Percentiles rank a stretch among this genome's conserved stretches.
These are phyloP conservation scores for Rana temporaria DNA, from an alignment of 2,113 vertebrate species.

Conservation along the genomic window DNA sequence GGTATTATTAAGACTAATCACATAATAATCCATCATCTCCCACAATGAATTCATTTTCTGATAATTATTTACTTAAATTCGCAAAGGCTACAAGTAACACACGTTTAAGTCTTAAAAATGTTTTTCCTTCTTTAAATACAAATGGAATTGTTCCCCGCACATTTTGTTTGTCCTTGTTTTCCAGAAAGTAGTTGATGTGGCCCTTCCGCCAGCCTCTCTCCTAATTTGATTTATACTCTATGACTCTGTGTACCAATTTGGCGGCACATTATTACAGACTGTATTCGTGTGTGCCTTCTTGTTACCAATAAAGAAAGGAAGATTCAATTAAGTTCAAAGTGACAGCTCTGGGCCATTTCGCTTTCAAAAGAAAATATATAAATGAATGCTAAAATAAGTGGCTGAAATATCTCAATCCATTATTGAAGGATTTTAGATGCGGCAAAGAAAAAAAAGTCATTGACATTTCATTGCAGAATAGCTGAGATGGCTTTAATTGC, in stretches of 20 bases:
- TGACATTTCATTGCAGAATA: too few species aligned
- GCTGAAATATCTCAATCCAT: neutral
- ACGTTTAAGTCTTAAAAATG: neutral
- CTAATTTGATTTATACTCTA: constrained; percentile 33
- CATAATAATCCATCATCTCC: neutral
- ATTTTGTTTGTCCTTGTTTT: constrained; percentile 49
- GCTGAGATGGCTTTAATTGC: too few species aligned
- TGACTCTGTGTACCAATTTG: constrained; percentile 34
- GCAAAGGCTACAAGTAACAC: constrained; percentile 1
- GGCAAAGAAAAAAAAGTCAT: too few species aligned
- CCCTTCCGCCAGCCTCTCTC: constrained; percentile 10
- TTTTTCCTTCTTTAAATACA: neutral
- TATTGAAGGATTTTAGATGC: too few species aligned
- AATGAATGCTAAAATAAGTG: neutral
- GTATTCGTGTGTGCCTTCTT: constrained; percentile 13
- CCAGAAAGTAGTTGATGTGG: constrained; percentile 25
- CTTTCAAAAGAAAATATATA: neutral
- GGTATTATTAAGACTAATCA: neutral
- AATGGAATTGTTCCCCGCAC: neutral
- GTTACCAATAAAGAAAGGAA: constrained; percentile 20
- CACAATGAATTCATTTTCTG: constrained; percentile 2
- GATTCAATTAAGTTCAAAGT: neutral
- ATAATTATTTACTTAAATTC: constrained; percentile 21
- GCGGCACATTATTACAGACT: constrained; percentile 20
- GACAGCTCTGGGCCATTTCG: neutral